phyloP scores from a whole-genome alignment of 2,888 invertebrate species.

The Drosophila fulvimacula region DNA sequence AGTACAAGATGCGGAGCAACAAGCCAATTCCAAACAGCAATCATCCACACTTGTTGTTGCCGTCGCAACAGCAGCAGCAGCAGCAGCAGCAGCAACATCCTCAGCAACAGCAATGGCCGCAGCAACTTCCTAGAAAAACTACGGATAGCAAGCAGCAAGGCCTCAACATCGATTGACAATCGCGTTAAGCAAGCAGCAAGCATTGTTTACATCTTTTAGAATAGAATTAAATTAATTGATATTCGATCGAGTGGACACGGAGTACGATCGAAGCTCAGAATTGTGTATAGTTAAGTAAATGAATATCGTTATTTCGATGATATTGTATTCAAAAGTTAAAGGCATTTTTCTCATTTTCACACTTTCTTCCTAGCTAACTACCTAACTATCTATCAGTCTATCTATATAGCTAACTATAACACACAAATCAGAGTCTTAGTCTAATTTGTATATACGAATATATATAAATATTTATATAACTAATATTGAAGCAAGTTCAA shows the following conservation, averaged over 20 bases:
- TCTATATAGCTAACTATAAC: slow-evolving; percentile 13
- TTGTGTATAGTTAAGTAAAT: slow-evolving; percentile 30
- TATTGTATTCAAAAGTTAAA: slow-evolving; percentile 63
- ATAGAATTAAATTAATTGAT: slow-evolving; percentile 30
- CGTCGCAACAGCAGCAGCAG: slow-evolving; percentile 32
- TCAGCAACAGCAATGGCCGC: slow-evolving; percentile 25
- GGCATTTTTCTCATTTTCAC: slow-evolving; percentile 64
- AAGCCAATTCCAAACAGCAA: slow-evolving; percentile 53
- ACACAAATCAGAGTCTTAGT: slow-evolving; percentile 22
- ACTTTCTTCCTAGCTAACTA: slow-evolving; percentile 25
- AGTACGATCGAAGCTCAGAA: slow-evolving; percentile 3
- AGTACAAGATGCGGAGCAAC: slow-evolving; percentile 92
- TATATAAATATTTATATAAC: slow-evolving; percentile 16
- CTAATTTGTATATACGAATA: slow-evolving; percentile 13
- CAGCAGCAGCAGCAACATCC: slow-evolving; percentile 23
- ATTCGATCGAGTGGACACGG: slow-evolving; percentile 24
- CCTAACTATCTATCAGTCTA: slow-evolving; percentile 25
- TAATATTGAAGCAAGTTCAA: slow-evolving; percentile 65
- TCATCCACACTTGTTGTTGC: slow-evolving; percentile 21
- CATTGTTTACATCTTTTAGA: slow-evolving; percentile 66
- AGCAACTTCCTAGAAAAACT: slow-evolving; percentile 40
- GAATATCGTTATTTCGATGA: slow-evolving; percentile 52
- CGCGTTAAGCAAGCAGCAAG: slow-evolving; percentile 71
- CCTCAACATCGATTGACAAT: slow-evolving; percentile 69
- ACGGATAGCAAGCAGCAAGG: slow-evolving; percentile 10